Percentiles rank a stretch among this genome's conserved stretches.
Evolutionary conservation across 2,113 vertebrate genomes (phyloP).

Genomic region (Diadophis punctatus): DNA sequence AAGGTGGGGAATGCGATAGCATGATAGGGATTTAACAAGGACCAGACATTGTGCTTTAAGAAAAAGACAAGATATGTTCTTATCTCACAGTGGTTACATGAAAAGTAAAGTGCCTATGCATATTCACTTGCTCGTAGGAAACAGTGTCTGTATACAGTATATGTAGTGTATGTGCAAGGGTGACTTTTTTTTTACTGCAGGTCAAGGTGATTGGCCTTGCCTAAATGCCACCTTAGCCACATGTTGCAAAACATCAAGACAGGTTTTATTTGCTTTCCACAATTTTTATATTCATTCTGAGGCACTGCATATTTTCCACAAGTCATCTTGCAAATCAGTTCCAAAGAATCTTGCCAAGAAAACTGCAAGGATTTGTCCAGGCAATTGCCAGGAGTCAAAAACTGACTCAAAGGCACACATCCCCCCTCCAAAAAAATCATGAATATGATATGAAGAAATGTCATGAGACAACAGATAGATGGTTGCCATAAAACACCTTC

Average conservation of each 20-base stretch:
- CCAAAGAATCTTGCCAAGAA: neutral
- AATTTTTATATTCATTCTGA: neutral
- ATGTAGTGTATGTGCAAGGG: neutral
- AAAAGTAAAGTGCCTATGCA: neutral
- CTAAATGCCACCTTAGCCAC: neutral
- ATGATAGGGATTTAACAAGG: neutral
- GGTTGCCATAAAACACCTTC: neutral
- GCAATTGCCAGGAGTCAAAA: neutral
- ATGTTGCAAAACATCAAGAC: neutral
- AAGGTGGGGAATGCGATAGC: neutral
- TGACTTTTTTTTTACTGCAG: neutral
- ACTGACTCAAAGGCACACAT: neutral
- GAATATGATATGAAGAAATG: neutral
- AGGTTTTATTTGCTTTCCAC: neutral
- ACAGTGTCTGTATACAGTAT: neutral
- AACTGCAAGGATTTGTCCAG: neutral
- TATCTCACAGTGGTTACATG: neutral
- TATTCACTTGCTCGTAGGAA: neutral
- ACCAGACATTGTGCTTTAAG: neutral
- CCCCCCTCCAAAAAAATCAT: neutral
- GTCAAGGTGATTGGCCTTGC: neutral
- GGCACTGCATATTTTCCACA: neutral
- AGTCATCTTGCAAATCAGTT: neutral
- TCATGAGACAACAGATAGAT: neutral
- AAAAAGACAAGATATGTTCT: neutral